phyloP scores from a whole-genome alignment of 2,113 vertebrate genomes.

The Muntiacus muntjak region DNA sequence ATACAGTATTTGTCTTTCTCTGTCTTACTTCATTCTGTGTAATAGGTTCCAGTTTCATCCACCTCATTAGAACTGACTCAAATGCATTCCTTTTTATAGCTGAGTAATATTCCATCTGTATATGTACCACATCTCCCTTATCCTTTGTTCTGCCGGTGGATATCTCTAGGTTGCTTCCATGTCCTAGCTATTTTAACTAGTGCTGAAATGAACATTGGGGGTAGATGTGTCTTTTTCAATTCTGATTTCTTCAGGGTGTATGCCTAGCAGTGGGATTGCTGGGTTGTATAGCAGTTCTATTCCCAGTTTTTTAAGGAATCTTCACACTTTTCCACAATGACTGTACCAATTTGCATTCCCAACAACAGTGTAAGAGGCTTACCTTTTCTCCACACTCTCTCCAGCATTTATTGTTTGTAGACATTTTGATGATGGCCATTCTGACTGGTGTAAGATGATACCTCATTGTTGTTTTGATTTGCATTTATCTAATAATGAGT shows the following conservation, averaged over 20 bases:
- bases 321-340: not conserved
- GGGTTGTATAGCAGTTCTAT: not conserved
- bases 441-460: not conserved
- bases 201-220: not conserved
- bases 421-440: not conserved
- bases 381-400: not conserved
- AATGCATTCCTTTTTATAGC: not conserved
- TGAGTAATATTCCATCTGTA: not conserved
- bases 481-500: not conserved
- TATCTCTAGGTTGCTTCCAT: not conserved
- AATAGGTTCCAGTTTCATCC: not conserved
- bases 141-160: not conserved
- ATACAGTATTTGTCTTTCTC: not conserved
- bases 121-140: not conserved
- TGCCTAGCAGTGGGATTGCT: not conserved
- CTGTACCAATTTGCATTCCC: not conserved
- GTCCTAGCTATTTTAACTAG: not conserved
- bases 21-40: not conserved
- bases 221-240: not conserved
- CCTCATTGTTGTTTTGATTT: not conserved
- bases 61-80: not conserved
- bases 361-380: not conserved
- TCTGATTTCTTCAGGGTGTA: not conserved
- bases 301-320: not conserved
- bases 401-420: not conserved